Percentiles rank a stretch among this genome's conserved stretches.
Evolutionary conservation across 2,888 invertebrate genomes (phyloP).

Genomic region (Aspidiotus rigidus): DNA sequence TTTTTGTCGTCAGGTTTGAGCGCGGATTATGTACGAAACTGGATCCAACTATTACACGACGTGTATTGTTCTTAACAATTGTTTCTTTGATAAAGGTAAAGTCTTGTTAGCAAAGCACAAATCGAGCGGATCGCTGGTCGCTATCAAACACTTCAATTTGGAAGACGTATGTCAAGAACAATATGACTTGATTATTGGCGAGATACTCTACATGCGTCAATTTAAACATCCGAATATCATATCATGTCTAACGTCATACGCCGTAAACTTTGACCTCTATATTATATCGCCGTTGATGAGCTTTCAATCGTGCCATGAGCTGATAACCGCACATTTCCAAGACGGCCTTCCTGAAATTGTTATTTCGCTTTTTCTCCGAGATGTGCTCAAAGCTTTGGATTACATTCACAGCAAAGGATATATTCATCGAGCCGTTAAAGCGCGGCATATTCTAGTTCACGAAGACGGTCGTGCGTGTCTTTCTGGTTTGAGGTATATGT

Average conservation of each 20-base stretch:
- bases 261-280: constrained; percentile 65
- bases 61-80: constrained; percentile 57
- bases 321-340: constrained; percentile 63
- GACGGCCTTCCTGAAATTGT: constrained; percentile 73
- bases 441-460: constrained; percentile 73
- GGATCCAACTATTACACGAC: constrained; percentile 52
- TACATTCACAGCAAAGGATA: constrained; percentile 76
- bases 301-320: constrained; percentile 72
- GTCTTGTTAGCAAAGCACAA: constrained; percentile 62
- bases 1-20: no score
- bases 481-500: constrained; percentile 70
- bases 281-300: constrained; percentile 74
- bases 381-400: constrained; percentile 67
- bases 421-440: constrained; percentile 76
- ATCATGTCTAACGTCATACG: constrained; percentile 65
- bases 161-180: constrained; percentile 48
- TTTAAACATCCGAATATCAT: constrained; percentile 71
- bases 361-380: constrained; percentile 66
- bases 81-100: constrained; percentile 59
- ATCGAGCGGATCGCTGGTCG: constrained; percentile 57
- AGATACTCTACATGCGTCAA: constrained; percentile 66
- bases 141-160: constrained; percentile 65
- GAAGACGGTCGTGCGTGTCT: constrained; percentile 62
- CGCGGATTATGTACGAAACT: constrained; percentile 32
- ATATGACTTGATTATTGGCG: constrained; percentile 52